Percentiles rank a stretch among this genome's conserved stretches.
These are phyloP conservation scores for Natator depressus DNA, from an alignment of 2,113 vertebrate species.

Conservation along the genomic window DNA sequence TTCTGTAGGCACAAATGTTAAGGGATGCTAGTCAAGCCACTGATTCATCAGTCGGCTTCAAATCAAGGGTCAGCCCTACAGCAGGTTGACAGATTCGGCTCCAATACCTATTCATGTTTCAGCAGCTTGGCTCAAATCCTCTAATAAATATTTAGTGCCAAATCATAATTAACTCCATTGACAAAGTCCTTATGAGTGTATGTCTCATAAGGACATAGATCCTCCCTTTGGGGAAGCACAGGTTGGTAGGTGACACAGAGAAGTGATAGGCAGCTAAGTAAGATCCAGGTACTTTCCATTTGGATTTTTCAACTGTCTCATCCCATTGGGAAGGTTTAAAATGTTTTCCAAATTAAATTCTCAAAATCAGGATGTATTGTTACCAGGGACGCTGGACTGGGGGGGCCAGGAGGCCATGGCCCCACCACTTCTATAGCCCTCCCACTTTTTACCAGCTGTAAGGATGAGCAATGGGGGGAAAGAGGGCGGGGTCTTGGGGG, in stretches of 20 bases:
- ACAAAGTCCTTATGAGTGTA: background rate
- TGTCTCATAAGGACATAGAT: background rate
- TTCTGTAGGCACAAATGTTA: background rate
- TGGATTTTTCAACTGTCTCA: background rate
- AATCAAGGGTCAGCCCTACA: background rate
- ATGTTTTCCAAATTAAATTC: background rate
- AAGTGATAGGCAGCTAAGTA: background rate
- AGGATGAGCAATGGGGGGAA: too few species aligned
- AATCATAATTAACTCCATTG: conserved; percentile 1
- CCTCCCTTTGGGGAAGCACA: background rate
- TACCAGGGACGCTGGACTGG: background rate
- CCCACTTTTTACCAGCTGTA: too few species aligned
- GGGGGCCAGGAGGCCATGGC: too few species aligned
- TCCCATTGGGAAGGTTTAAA: background rate
- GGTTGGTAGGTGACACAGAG: background rate
- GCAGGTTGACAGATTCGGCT: conserved; percentile 9
- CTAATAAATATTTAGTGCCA: background rate
- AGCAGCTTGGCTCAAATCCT: conserved; percentile 1
- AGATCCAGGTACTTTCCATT: background rate
- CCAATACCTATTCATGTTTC: background rate
- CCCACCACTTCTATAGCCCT: too few species aligned
- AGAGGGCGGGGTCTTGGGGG: too few species aligned
- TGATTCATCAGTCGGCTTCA: conserved; percentile 45
- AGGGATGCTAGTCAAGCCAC: conserved; percentile 25
- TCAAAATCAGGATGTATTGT: background rate